phyloP scores from a whole-genome alignment of 2,888 invertebrate genomes.

The Trachelus iudaicus region DNA sequence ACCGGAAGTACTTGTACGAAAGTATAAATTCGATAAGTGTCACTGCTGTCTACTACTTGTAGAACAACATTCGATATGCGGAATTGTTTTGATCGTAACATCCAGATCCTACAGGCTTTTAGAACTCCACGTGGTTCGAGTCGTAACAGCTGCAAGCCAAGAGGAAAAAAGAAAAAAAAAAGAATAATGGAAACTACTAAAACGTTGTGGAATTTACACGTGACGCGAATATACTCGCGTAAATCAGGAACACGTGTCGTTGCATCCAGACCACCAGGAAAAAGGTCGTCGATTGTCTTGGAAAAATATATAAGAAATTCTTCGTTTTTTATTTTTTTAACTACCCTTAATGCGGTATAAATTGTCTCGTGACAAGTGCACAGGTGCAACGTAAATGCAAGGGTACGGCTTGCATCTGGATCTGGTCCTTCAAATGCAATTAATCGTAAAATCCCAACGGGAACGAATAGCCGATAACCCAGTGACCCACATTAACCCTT shows the following conservation, averaged over 20 bases:
- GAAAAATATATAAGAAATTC: background rate
- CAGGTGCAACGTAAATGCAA: background rate
- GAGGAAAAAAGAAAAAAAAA: background rate
- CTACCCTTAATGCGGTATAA: background rate
- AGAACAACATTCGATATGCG: background rate
- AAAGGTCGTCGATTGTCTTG: background rate
- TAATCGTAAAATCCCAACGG: constrained; percentile 43
- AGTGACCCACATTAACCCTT: constrained; percentile 47
- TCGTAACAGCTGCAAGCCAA: background rate
- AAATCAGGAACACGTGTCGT: background rate
- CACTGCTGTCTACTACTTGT: background rate
- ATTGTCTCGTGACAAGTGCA: background rate
- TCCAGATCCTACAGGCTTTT: background rate
- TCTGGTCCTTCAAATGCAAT: constrained; percentile 35
- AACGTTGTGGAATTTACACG: background rate
- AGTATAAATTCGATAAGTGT: background rate
- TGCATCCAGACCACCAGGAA: background rate
- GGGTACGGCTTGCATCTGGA: constrained; percentile 12
- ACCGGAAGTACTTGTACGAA: background rate
- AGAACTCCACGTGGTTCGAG: background rate
- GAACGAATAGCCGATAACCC: constrained; percentile 48
- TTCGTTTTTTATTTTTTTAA: background rate
- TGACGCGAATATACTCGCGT: background rate
- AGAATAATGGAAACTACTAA: background rate
- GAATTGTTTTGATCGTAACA: background rate